phyloP scores from a whole-genome alignment of 2,113 vertebrate genomes.

The Trematomus loennbergii region DNA sequence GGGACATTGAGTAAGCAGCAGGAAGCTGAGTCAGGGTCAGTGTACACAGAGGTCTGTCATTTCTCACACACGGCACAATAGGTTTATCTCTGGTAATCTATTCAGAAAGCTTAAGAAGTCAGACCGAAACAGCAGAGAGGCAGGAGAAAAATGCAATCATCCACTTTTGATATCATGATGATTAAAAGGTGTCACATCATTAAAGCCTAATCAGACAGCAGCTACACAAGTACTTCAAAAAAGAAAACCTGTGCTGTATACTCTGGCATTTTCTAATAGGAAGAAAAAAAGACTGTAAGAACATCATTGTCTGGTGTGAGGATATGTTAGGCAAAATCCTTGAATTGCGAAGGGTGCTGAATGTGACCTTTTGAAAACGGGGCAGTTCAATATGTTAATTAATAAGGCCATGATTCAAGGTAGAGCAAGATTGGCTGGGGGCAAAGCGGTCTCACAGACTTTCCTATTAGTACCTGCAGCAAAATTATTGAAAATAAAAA shows the following conservation, averaged over 20 bases:
- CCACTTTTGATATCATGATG: conserved; percentile 16
- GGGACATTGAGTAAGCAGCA: conserved; percentile 74
- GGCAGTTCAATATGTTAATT: conserved; percentile 72
- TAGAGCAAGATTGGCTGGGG: conserved; percentile 43
- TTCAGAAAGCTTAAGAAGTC: conserved; percentile 42
- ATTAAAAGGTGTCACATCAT: conserved; percentile 39
- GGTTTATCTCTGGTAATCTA: conserved; percentile 65
- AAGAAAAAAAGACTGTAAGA: not conserved
- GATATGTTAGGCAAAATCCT: conserved; percentile 39
- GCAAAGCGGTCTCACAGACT: conserved; percentile 43
- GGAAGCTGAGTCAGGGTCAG: conserved; percentile 74
- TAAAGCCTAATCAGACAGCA: conserved; percentile 14
- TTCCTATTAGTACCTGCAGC: conserved; percentile 29
- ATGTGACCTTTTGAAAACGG: conserved; percentile 61
- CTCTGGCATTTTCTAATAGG: conserved; percentile 12
- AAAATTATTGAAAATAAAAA: conserved; percentile 19
- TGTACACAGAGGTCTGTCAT: conserved; percentile 65
- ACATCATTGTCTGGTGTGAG: conserved; percentile 23
- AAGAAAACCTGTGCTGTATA: not conserved
- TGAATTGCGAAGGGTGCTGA: conserved; percentile 42
- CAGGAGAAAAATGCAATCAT: conserved; percentile 25
- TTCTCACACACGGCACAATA: conserved; percentile 67
- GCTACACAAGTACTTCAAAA: conserved; percentile 18
- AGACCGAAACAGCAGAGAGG: conserved; percentile 21
- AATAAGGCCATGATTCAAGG: conserved; percentile 56